Evolutionary conservation across 1,140 invertebrate genomes (phyloP), one percentile per base, ranked within the genome.

Genomic region (Microplitis demolitor): DNA sequence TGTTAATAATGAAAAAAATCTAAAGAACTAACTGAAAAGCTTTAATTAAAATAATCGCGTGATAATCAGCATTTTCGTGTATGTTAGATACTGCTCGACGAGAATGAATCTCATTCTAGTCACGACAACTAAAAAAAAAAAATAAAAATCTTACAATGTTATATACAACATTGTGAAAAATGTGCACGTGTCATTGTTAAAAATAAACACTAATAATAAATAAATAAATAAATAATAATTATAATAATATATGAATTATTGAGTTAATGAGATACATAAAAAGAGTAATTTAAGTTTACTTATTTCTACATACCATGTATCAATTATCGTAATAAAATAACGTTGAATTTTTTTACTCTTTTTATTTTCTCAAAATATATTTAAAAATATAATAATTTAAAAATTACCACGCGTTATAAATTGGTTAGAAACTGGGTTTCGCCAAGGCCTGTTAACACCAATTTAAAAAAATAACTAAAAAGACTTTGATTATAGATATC

Each of bases 351-450:
- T 34, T n/a, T 35, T 35, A 35, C 14, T 39, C 11, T 62, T 39
- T 62, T 13, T 37, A 13, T 13, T 16, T 62, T 39, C 35, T 61
- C 31, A 61, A 13, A 34, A 5, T 62, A 34, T 62, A 34, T 62
- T 34, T 62, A 31, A 35, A 31, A 8, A 62, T n/a, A 39, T 11
- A n/a, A 62, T n/a, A 62, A 35, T 8, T 31, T 3, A 11, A 60
- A 62, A 62, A 62, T 62, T 50, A 16, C 50, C 50, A 66, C 63
- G 66, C 66, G 66, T 67, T 67, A 54, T 45, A 11, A 45, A 53
- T 50, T 64, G 37, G 53, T 50, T 53, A 35, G 51, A 67, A 67
- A 67, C 45, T 67, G 66, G 51, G 45, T 67, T 67, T 67, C 45
- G 39, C 60, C 37, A 35, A 53, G 51, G 61, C 45, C 37, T 64